Percentiles rank a stretch among this genome's conserved stretches.
These are phyloP conservation scores for Brachycybe producta DNA, from an alignment of 2,888 invertebrate species.

Conservation along the genomic window DNA sequence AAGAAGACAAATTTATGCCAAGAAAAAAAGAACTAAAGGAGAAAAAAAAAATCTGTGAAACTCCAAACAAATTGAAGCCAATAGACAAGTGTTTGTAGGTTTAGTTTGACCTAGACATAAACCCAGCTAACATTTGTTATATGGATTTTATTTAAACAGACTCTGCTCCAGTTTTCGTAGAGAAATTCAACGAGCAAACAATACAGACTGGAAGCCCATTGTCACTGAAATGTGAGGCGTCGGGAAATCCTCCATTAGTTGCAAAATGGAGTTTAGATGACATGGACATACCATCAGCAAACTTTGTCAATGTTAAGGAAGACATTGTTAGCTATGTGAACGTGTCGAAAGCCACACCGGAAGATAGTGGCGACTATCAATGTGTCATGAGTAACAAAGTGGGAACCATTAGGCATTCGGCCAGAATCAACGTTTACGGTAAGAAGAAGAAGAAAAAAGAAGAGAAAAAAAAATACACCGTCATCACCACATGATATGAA, in stretches of 20 bases:
- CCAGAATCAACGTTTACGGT: conserved; percentile 73
- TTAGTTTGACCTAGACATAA: no score
- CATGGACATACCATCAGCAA: conserved; percentile 50
- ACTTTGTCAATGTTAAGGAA: conserved; percentile 54
- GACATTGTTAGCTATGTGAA: conserved; percentile 78
- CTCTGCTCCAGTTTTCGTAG: conserved; percentile 73
- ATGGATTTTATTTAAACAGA: conserved; percentile 40
- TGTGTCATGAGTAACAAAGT: conserved; percentile 73
- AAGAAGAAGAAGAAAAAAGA: no score
- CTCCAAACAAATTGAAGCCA: no score
- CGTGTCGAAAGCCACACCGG: conserved; percentile 70
- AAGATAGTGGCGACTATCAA: conserved; percentile 79
- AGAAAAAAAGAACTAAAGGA: no score
- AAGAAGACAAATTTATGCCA: no score
- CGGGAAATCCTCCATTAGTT: conserved; percentile 83
- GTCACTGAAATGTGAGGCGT: conserved; percentile 83
- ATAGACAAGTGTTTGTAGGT: no score
- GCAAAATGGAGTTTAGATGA: conserved; percentile 85
- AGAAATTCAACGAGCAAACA: conserved; percentile 85
- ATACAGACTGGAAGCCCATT: conserved; percentile 81
- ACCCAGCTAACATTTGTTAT: not conserved
- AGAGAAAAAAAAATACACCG: no score
- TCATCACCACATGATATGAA: no score
- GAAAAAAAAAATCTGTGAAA: no score
- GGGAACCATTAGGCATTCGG: conserved; percentile 65